Base-by-base conservation (phyloP, 2,888 invertebrate genomes). In the Tetramorium bicarinatum region DNA sequence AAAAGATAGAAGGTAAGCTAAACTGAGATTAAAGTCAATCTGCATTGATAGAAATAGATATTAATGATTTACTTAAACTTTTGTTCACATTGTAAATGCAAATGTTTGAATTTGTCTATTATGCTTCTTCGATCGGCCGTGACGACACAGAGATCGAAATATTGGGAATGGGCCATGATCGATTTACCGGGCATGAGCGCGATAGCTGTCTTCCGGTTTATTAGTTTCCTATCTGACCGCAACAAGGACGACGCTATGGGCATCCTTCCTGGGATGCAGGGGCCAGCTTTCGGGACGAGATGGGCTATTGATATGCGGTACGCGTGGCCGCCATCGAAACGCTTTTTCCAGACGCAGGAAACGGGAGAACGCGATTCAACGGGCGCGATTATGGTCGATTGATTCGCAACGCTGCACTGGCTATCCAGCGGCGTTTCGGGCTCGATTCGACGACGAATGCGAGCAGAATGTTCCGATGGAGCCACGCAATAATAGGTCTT, bases 241-340 rank as follows among this genome's bases (percentile, higher is more conserved):
- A 87, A 34, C 79, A 80, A 67, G 64, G 77, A 82, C 74, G 84
- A 86, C 82, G 84, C 83, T 72, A 79, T 76, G 8, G 13, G 79
- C 87, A 80, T 89, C 87, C 83, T 72, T 85, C 87, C 84, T 75
- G 74, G 56, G 34, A 61, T 77, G 69, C 80, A 44, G 87, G 41
- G 82, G 54, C 82, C 88, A 72, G 67, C 59, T 87, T 69, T 64
- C 74, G 79, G 71, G 82, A 75, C 71, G 66, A 69, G 56, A 54
- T 81, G 71, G 82, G 77, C 85, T 90, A 91, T 92, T 92, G 89
- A 91, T 92, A 92, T 92, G 92, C 92, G 88, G 87, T 85, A 86
- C 83, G 88, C 90, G 91, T 83, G 85, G 85, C 72, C 75, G 38
- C 90, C 87, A 89, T 90, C 87, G 90, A 84, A 87, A 85, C 84